Evolutionary conservation across 1,140 invertebrate species (phyloP), one percentile per base, ranked within the genome.

Genomic region (Leptoteleia sp.): DNA sequence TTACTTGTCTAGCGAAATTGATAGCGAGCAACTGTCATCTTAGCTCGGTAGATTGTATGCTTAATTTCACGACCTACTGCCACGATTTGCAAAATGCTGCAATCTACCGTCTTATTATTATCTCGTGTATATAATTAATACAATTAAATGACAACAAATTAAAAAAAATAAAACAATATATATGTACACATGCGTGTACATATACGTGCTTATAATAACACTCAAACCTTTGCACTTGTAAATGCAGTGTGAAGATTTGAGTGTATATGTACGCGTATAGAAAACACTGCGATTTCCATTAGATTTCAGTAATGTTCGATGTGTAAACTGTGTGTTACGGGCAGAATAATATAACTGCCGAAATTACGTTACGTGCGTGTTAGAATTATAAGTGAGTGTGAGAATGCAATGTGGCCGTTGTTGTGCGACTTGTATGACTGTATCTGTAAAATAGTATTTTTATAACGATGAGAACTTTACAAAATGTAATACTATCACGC

Each of bases 361-460:
- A 73, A n/a, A 50, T 22, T 73, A 52, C 33, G 43, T 59, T 50
- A 40, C 13, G 42, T 48, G 47, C 5, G 45, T 76, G 43, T 54
- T 62, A 65, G 54, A 64, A 48, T 22, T 16, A 7, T 65, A 79
- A 52, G 76, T 68, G 33, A 7, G 42, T 71, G 57, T 76, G 48
- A 68, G 67, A 81, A 38, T 61, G 31, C n/a, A 4, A 27, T 76
- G 38, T 71, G 50, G 65, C 15, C 67, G 64, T 13, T 43, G 55
- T 16, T 43, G 50, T 42, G 29, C 47, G 47, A 65, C 19, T 55
- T 52, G 62, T 75, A 50, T 52, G 65, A 68, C 52, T 81, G 61
- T 76, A 15, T 59, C 72, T 89, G 85, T 87, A 87, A 89, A 85
- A 87, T 87, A 89, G 83, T 89, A 89, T 89, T 88, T 88, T 87